phyloP scores from a whole-genome alignment of 1,140 invertebrate genomes.

The Orchesella cincta region DNA sequence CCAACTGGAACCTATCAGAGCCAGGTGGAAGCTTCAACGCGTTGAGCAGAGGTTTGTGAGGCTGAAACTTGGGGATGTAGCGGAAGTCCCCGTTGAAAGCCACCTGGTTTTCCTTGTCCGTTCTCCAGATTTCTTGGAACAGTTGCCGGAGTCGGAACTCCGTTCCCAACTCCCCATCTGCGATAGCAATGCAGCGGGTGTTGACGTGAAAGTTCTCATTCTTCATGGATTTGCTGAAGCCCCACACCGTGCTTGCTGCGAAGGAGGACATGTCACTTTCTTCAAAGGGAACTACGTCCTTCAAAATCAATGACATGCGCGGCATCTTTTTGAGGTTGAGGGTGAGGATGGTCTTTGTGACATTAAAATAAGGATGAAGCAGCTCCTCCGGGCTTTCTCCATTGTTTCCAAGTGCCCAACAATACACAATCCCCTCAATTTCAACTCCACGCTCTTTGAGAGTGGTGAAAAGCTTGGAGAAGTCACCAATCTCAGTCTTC shows the following conservation, averaged over 20 bases:
- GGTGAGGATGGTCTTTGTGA: background rate
- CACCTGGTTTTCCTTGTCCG: background rate
- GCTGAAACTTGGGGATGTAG: background rate
- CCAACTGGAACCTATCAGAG: constrained; percentile 1
- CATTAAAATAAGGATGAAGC: background rate
- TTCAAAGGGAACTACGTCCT: background rate
- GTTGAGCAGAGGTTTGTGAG: background rate
- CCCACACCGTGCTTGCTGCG: background rate
- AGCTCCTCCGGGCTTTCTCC: background rate
- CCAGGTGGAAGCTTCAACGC: background rate
- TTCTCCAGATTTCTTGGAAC: background rate
- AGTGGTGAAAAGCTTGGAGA: background rate
- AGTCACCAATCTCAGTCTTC: too few species aligned
- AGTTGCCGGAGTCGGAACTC: background rate
- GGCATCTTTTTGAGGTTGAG: background rate
- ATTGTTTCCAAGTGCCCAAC: background rate
- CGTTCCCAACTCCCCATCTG: background rate
- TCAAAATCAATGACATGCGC: background rate
- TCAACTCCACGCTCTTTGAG: background rate
- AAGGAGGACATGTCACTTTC: background rate
- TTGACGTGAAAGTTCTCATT: background rate
- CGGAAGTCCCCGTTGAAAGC: background rate
- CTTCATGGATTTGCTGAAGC: background rate
- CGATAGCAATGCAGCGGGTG: background rate
- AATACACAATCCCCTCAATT: background rate